Evolutionary conservation across 2,797 vertebrate genomes (phyloP).

Genomic region (Catamblyrhynchus diadema): DNA sequence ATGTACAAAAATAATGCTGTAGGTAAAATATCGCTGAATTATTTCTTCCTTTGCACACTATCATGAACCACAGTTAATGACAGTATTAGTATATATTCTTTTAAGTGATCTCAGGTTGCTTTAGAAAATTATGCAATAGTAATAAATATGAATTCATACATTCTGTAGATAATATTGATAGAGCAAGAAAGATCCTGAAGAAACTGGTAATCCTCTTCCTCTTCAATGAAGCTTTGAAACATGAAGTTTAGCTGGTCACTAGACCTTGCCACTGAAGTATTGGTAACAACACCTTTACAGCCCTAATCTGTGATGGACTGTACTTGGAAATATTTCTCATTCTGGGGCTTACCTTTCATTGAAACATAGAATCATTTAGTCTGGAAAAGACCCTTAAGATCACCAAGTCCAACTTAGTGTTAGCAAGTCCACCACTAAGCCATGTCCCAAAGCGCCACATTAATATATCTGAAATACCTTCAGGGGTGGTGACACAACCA

Average conservation of each 20-base stretch:
- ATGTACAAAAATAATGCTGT: neutral
- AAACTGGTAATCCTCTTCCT: neutral
- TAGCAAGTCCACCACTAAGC: neutral
- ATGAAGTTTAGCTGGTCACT: neutral
- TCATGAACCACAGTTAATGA: neutral
- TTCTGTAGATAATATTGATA: neutral
- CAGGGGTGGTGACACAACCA: fast-evolving
- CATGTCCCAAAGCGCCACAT: neutral
- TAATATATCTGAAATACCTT: neutral
- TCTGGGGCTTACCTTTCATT: neutral
- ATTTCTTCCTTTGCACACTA: neutral
- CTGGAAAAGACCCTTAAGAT: neutral
- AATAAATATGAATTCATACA: neutral
- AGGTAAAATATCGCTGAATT: neutral
- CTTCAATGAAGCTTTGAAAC: neutral
- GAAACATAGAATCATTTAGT: too few species aligned
- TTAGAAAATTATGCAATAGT: neutral
- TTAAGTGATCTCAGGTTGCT: neutral
- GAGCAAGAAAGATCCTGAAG: neutral
- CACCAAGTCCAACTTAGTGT: neutral
- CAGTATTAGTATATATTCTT: neutral
- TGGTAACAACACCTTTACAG: neutral
- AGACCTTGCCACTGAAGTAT: neutral
- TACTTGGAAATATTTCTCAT: neutral
- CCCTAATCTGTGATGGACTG: neutral